A percentile compares a stretch with the other conserved stretches of the same genome.
Evolutionary conservation across 2,888 invertebrate genomes (phyloP).

Genomic region (Microchrysa polita): DNA sequence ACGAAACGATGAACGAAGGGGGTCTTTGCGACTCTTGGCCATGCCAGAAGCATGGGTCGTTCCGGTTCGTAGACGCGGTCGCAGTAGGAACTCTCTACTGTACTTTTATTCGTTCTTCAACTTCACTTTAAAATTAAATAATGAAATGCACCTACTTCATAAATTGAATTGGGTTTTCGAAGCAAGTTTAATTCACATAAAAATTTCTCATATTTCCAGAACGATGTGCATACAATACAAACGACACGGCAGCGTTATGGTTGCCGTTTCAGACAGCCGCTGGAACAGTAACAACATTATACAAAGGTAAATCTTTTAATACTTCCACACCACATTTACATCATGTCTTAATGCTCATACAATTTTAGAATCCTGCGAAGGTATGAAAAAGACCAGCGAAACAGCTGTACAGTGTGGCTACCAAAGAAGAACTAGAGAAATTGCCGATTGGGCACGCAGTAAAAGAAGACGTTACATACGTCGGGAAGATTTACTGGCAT

Average conservation of each 20-base stretch:
- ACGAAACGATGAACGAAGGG: too few species aligned
- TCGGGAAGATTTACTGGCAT: constrained; percentile 79
- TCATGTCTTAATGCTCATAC: neutral
- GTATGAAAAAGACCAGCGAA: constrained; percentile 74
- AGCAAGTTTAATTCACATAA: too few species aligned
- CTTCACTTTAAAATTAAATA: too few species aligned
- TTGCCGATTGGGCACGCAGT: constrained; percentile 80
- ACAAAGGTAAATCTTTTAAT: constrained; percentile 70
- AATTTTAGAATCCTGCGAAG: constrained; percentile 75
- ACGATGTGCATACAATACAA: constrained; percentile 65
- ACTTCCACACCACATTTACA: neutral
- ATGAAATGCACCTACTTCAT: too few species aligned
- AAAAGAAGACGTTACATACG: constrained; percentile 75
- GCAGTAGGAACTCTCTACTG: too few species aligned
- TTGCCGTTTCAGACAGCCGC: constrained; percentile 83
- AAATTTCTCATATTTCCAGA: too few species aligned
- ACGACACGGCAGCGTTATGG: constrained; percentile 74
- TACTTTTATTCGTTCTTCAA: too few species aligned
- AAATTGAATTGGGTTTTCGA: too few species aligned
- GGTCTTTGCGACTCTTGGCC: too few species aligned
- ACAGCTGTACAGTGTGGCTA: constrained; percentile 76
- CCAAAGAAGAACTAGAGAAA: constrained; percentile 77
- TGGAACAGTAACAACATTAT: constrained; percentile 78
- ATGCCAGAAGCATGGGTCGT: too few species aligned
- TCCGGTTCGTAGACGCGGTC: too few species aligned